Percentiles rank a stretch among this genome's conserved stretches.
phyloP scores from a whole-genome alignment of 2,888 invertebrate species.

The Drosophila histrio region DNA sequence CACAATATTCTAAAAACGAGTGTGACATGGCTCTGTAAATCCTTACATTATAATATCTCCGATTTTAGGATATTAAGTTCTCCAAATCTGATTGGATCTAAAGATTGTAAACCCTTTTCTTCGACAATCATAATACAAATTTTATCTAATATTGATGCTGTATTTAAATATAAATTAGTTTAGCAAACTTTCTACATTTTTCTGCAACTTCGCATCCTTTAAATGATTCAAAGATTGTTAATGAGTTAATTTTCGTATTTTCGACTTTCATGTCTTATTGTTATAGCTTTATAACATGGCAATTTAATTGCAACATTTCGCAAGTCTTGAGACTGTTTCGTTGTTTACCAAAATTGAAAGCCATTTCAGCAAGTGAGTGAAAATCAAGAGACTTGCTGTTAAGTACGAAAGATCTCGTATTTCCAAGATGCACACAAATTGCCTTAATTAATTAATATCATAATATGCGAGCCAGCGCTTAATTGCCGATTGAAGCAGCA shows the following conservation, averaged over 20 bases:
- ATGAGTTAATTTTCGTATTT: background rate
- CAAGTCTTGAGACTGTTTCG: background rate
- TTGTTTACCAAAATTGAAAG: background rate
- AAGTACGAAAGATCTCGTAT: constrained; percentile 34
- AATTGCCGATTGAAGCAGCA: constrained; percentile 59
- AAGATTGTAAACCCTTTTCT: no score
- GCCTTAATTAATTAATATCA: constrained; percentile 79
- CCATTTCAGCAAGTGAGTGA: background rate
- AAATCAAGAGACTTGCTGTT: constrained; percentile 5
- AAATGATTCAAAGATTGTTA: background rate
- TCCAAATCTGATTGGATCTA: no score
- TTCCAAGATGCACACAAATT: constrained; percentile 67
- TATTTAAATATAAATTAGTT: no score
- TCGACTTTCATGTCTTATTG: background rate
- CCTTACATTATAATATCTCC: no score
- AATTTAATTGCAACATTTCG: constrained; percentile 8
- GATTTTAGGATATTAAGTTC: no score
- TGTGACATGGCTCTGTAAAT: no score
- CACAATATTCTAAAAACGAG: no score
- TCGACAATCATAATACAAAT: no score
- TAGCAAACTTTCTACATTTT: no score
- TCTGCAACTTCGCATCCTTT: background rate
- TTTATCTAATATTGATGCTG: no score
- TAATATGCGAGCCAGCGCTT: constrained; percentile 78
- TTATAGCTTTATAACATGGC: constrained; percentile 1